phyloP scores from a whole-genome alignment of 2,888 invertebrate genomes.

The Leptopilina syphax region DNA sequence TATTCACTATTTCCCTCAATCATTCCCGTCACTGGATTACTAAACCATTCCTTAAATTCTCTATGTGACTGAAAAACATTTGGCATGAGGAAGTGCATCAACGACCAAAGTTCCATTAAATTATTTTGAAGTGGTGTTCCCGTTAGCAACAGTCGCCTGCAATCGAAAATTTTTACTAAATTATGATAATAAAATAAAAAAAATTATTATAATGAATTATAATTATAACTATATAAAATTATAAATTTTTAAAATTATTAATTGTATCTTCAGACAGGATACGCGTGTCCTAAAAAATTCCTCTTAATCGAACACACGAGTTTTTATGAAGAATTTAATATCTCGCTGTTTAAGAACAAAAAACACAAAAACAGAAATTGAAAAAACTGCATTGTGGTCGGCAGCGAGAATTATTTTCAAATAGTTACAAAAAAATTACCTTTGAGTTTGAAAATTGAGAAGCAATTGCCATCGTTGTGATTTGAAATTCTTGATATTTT shows the following conservation, averaged over 20 bases:
- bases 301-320: constrained; percentile 61
- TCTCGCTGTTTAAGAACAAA: constrained; percentile 41
- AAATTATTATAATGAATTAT: background rate
- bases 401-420: constrained; percentile 14
- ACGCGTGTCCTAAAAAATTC: constrained; percentile 60
- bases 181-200: background rate
- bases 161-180: constrained; percentile 53
- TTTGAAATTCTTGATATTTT: constrained; percentile 99
- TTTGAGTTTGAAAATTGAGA: constrained; percentile 94
- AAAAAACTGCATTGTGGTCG: constrained; percentile 15
- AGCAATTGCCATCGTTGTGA: constrained; percentile 99
- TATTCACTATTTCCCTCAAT: constrained; percentile 95
- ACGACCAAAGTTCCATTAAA: constrained; percentile 97
- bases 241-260: constrained; percentile 39
- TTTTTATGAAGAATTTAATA: constrained; percentile 54
- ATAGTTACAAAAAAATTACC: constrained; percentile 78
- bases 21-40: constrained; percentile 97
- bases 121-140: constrained; percentile 98
- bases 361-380: constrained; percentile 27
- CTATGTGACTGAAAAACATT: constrained; percentile 96
- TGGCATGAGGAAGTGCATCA: constrained; percentile 99
- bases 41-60: constrained; percentile 99
- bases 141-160: constrained; percentile 91
- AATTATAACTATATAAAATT: background rate
- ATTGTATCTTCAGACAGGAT: constrained; percentile 67